These are phyloP conservation scores for Echinops telfairi DNA, from an alignment of 2,113 vertebrate species.

Conservation along the genomic window DNA sequence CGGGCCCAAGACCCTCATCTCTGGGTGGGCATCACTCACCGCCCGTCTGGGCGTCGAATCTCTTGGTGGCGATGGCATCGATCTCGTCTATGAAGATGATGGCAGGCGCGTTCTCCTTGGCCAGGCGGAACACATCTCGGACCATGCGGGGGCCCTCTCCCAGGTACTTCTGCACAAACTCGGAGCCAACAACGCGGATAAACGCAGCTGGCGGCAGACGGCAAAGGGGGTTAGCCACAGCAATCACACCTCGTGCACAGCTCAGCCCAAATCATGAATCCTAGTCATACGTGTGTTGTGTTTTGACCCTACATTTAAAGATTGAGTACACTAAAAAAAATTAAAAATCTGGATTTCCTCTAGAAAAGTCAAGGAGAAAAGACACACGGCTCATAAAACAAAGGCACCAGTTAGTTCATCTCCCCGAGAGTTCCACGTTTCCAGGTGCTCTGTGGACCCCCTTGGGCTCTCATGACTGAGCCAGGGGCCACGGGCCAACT, in stretches of 20 bases:
- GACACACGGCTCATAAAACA: neutral
- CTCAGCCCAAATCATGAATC: too few relatives aligned
- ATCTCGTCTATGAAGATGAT: slow-evolving; percentile 99
- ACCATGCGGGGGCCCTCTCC: slow-evolving; percentile 98
- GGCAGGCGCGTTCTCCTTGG: slow-evolving; percentile 97
- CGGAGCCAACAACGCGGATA: slow-evolving; percentile 96
- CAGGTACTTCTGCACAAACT: slow-evolving; percentile 98
- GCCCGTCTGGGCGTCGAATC: slow-evolving; percentile 97
- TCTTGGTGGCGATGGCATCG: slow-evolving; percentile 97
- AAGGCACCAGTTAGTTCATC: neutral
- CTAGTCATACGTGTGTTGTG: too few relatives aligned
- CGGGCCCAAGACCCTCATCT: neutral
- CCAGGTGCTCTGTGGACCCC: neutral
- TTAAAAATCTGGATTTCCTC: neutral
- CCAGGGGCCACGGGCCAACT: neutral
- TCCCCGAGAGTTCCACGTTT: neutral
- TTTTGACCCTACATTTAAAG: slow-evolving; percentile 12
- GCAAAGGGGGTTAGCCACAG: neutral
- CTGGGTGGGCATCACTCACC: slow-evolving; percentile 85
- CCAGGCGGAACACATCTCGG: slow-evolving; percentile 95
- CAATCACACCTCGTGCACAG: neutral
- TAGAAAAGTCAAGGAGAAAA: slow-evolving; percentile 6
- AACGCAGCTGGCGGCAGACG: slow-evolving; percentile 91
- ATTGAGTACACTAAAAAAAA: neutral
- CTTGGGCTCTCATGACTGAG: neutral